phyloP scores from a whole-genome alignment of 1,140 invertebrate genomes.

The Zaprionus ghesquierei region DNA sequence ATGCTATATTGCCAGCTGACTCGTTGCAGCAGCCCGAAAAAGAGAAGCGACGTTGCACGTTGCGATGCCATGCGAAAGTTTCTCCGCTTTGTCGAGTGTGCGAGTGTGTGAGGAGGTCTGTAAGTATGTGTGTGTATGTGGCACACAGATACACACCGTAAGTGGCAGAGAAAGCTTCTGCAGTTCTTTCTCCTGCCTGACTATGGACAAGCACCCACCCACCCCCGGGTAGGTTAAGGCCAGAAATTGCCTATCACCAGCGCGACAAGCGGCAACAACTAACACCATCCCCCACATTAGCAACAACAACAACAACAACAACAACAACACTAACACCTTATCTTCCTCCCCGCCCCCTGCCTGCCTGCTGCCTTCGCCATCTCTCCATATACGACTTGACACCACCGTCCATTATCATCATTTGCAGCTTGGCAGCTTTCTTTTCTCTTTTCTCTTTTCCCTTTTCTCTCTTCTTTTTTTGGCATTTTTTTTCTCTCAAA shows the following conservation, averaged over 20 bases:
- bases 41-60: constrained; percentile 7
- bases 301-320: neutral
- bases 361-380: neutral
- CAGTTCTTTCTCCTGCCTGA: constrained; percentile 29
- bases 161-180: constrained; percentile 45
- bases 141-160: constrained; percentile 21
- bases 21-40: constrained; percentile 23
- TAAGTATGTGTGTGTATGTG: constrained; percentile 1
- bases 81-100: constrained; percentile 4
- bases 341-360: neutral
- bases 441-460: neutral
- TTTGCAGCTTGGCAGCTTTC: constrained; percentile 3
- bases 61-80: neutral
- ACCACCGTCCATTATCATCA: constrained; percentile 10
- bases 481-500: neutral
- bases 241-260: constrained; percentile 39
- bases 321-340: neutral
- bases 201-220: no score
- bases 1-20: neutral
- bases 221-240: neutral
- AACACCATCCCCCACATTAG: neutral
- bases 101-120: neutral
- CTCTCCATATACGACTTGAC: neutral
- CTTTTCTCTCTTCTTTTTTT: neutral
- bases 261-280: no score